Evolutionary conservation across 2,888 invertebrate genomes (phyloP).

Genomic region (Apotomis turbidana): DNA sequence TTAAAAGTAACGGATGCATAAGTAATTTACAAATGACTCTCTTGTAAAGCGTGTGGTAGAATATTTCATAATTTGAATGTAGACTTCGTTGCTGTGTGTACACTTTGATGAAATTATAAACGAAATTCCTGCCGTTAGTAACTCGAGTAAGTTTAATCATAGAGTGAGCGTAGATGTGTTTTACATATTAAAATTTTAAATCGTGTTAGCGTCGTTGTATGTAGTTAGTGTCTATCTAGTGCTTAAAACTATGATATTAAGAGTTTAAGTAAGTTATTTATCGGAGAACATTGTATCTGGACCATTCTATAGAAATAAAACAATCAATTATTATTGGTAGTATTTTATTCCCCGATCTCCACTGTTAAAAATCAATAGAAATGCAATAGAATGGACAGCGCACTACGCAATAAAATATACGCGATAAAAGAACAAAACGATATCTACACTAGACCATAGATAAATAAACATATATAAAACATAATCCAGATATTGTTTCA

Average conservation of each 20-base stretch:
- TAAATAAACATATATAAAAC: conserved; percentile 5
- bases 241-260: conserved; percentile 38
- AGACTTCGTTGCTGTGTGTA: no score
- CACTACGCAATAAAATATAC: conserved; percentile 8
- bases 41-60: no score
- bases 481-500: neutral
- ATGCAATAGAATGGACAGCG: conserved; percentile 41
- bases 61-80: no score
- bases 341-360: conserved; percentile 49
- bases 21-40: no score
- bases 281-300: conserved; percentile 14
- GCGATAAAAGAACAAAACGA: conserved; percentile 18
- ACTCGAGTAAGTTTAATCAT: neutral
- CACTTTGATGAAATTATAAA: no score
- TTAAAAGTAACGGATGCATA: no score
- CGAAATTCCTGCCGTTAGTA: neutral
- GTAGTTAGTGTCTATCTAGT: conserved; percentile 19
- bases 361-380: conserved; percentile 42
- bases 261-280: conserved; percentile 31
- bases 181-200: neutral
- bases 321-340: conserved; percentile 48
- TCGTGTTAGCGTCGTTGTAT: neutral
- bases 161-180: conserved; percentile 1
- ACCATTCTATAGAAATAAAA: conserved; percentile 51
- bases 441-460: conserved; percentile 24